Evolutionary conservation across 92 coral and sea anemone genomes (phyloP).

Genomic region (Parazoanthus atlanticus): DNA sequence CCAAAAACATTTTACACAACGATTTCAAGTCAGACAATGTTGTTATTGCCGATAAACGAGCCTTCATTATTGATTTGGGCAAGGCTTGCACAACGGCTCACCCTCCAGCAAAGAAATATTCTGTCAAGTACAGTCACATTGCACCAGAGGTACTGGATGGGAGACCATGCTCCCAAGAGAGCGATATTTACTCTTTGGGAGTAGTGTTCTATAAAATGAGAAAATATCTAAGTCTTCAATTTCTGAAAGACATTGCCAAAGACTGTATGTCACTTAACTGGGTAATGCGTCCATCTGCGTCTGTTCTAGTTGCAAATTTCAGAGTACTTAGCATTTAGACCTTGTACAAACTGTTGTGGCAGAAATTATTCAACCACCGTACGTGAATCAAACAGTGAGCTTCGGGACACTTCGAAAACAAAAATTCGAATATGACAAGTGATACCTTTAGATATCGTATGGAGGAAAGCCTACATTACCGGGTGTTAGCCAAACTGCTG

Average conservation of each 20-base stretch:
- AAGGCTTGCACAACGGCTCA: neutral
- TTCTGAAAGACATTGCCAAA: constrained; percentile 12
- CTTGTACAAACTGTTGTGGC: no score
- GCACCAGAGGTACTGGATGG: constrained; percentile 36
- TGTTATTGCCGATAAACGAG: neutral
- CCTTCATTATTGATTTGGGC: constrained; percentile 1
- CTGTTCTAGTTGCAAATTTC: neutral
- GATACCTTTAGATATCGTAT: no score
- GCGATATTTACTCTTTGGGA: constrained; percentile 42
- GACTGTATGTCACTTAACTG: neutral
- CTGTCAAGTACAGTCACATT: neutral
- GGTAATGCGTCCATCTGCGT: constrained; percentile 4
- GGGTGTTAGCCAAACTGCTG: no score
- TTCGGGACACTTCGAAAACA: no score
- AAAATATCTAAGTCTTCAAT: neutral
- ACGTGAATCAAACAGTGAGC: no score
- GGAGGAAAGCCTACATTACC: no score
- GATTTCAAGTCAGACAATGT: constrained; percentile 8
- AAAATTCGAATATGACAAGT: no score
- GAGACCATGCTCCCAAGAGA: constrained; percentile 3
- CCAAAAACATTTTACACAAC: neutral
- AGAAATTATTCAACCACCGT: no score
- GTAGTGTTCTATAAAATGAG: neutral
- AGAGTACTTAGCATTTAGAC: no score
- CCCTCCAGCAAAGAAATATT: constrained; percentile 25